Conservation (phyloP, 2,888 invertebrate genomes). For the Epsilonema sp. region DNA sequence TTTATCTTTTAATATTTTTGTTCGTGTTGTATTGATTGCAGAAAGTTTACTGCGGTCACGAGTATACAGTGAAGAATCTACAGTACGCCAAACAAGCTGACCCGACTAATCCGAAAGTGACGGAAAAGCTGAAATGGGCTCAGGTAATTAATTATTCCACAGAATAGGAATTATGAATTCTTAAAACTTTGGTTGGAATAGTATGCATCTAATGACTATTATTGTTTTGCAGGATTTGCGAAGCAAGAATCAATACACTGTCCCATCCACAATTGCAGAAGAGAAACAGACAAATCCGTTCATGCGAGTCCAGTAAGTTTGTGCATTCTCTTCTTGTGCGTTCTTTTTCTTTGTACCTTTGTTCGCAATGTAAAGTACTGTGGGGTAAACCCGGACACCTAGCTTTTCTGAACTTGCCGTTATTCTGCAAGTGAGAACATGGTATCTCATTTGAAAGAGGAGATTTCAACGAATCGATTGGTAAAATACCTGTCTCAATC, state of each 20-base stretch:
- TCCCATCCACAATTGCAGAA: conserved; percentile 35
- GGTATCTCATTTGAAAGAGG: too few relatives aligned
- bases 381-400: too few relatives aligned
- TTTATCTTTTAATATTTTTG: too few relatives aligned
- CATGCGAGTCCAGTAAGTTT: conserved; percentile 33
- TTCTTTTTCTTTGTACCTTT: neutral
- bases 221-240: conserved; percentile 3
- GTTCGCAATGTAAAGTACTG: too few relatives aligned
- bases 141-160: conserved; percentile 18
- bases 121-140: conserved; percentile 43
- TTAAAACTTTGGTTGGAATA: too few relatives aligned
- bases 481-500: too few relatives aligned
- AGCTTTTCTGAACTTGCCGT: too few relatives aligned
- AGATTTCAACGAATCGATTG: too few relatives aligned
- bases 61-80: conserved; percentile 76
- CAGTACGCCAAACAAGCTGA: conserved; percentile 70
- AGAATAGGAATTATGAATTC: too few relatives aligned
- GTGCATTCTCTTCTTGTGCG: neutral
- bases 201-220: too few relatives aligned
- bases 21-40: too few relatives aligned
- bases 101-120: conserved; percentile 50
- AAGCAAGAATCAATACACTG: conserved; percentile 25
- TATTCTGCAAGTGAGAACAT: too few relatives aligned
- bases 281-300: conserved; percentile 35
- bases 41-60: conserved; percentile 90